These are phyloP conservation scores for Pseudopodoces humilis DNA, from an alignment of 2,113 vertebrate genomes.

Conservation along the genomic window DNA sequence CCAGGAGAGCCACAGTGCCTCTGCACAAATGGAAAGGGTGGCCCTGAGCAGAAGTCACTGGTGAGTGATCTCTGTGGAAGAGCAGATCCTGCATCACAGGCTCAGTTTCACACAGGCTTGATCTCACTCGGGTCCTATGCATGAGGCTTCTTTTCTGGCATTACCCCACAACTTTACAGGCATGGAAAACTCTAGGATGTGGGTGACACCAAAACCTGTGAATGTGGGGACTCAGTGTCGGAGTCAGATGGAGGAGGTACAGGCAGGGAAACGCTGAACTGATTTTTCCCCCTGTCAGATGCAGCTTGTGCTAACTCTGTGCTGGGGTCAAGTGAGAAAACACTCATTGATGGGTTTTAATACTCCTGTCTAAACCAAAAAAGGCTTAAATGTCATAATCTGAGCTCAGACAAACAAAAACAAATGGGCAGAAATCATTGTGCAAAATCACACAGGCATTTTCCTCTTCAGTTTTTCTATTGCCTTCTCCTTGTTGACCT, in stretches of 20 bases:
- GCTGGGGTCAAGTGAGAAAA: neutral
- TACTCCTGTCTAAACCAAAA: neutral
- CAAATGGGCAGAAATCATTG: neutral
- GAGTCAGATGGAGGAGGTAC: neutral
- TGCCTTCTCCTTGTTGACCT: neutral
- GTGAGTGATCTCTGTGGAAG: neutral
- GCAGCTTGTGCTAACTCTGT: neutral
- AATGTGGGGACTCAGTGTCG: neutral
- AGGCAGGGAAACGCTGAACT: neutral
- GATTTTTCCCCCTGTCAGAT: neutral
- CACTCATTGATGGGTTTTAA: neutral
- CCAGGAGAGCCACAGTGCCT: neutral
- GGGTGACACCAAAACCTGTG: neutral
- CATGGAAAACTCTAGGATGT: neutral
- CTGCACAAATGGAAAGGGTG: neutral
- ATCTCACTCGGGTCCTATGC: neutral
- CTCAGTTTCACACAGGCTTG: neutral
- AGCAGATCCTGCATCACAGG: neutral
- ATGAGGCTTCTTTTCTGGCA: accelerated
- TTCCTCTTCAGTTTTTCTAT: neutral
- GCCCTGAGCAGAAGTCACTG: neutral
- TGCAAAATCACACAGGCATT: neutral
- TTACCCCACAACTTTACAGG: neutral
- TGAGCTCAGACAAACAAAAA: neutral
- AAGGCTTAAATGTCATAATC: neutral